Evolutionary conservation across 2,797 vertebrate species (phyloP).

Genomic region (Taeniopygia guttata): DNA sequence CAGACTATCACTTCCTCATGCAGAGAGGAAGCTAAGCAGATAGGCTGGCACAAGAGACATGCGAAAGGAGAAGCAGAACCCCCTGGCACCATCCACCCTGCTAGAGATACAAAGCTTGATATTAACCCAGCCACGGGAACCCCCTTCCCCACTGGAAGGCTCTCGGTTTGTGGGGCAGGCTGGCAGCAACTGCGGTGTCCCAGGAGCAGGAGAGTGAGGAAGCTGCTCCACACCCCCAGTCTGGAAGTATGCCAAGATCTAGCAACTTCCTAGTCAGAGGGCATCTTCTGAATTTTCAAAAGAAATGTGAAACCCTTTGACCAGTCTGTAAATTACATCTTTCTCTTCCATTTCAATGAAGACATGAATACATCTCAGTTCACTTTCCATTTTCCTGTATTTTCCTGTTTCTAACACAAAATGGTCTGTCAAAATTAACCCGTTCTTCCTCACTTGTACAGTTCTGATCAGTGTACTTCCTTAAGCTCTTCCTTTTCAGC

Average conservation of each 20-base stretch:
- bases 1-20: conserved; percentile 31
- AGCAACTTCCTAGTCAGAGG: neutral
- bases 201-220: neutral
- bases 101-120: neutral
- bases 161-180: fast-evolving
- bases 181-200: neutral
- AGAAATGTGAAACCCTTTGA: neutral
- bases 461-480: neutral
- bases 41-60: neutral
- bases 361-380: neutral
- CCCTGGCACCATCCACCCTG: neutral
- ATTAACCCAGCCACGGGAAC: neutral
- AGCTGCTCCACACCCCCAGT: neutral
- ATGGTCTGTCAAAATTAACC: neutral
- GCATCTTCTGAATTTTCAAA: neutral
- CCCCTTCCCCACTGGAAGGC: neutral
- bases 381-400: neutral
- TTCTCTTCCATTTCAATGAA: neutral
- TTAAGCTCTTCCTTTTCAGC: neutral
- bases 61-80: conserved; percentile 16
- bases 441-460: neutral
- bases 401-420: neutral
- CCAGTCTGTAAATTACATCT: neutral
- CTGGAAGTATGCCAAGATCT: neutral
- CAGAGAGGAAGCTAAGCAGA: neutral